Evolutionary conservation across 2,888 invertebrate genomes (phyloP), one percentile per base, ranked within the genome.

Genomic region (Eumacrocentrus americanus): DNA sequence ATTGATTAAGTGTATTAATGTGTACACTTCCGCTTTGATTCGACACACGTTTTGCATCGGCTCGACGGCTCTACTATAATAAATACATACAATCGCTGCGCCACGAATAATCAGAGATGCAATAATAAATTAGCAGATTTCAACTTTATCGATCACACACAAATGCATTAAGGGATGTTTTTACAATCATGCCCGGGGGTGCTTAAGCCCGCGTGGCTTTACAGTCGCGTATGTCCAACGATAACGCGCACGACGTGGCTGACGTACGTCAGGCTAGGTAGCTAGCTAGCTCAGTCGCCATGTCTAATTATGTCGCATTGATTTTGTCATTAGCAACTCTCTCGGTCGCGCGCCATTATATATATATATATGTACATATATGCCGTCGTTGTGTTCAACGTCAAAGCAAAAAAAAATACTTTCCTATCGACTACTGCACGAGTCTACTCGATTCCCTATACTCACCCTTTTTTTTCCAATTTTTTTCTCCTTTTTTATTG

Each of bases 241-340:
- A 64, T 51, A 50, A 29, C 40, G 58, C 63, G 47, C 48, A 18
- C 60, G 51, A 51, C n/a, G n/a, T n/a, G n/a, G n/a, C 18, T 48
- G 48, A 35, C 37, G 51, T 42, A 29, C 11, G 44, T 35, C 53
- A 53, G 53, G 11, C 18, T 29, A 29, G 29, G 16, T 40, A 53
- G 58, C 20, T 46, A 35, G 34, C 12, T 35, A 34, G 64, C 58
- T n/a, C n/a, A 70, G 74, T 70, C 74, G 75, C 76, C 76, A 76
- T 76, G 73, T 75, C 76, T 79, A 79, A 79, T 79, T 79, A 79
- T 79, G 77, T 78, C 77, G 78, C 79, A 78, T 79, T 79, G 78
- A 79, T 78, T 78, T 78, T 78, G 78, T 79, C 78, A 79, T 79
- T 78, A 79, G 78, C 75, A 71, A 72, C 77, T 76, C 74, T 72